phyloP scores from a whole-genome alignment of 1,140 invertebrate genomes.

The Laupala kohalensis region DNA sequence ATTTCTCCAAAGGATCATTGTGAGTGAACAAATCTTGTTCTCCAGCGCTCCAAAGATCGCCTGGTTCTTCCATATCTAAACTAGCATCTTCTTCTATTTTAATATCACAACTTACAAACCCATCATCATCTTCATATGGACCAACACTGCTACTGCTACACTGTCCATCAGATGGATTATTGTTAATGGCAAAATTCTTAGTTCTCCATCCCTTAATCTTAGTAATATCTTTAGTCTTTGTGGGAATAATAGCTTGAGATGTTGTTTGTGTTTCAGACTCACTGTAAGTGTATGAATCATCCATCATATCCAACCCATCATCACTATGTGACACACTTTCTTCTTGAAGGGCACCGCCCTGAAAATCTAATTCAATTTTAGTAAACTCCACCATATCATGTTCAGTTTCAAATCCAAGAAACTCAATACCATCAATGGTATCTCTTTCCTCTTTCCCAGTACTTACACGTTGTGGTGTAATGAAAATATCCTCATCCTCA shows the following conservation, averaged over 20 bases:
- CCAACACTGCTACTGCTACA: not conserved
- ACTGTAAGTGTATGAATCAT: not conserved
- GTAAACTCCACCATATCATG: constrained; percentile 14
- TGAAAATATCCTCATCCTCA: constrained; percentile 5
- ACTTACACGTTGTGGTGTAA: constrained; percentile 9
- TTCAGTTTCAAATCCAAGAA: constrained; percentile 13
- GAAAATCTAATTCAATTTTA: constrained; percentile 11
- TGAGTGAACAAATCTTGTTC: not conserved
- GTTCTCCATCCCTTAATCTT: constrained; percentile 19
- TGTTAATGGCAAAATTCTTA: constrained; percentile 15
- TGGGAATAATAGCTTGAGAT: constrained; percentile 14
- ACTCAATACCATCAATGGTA: constrained; percentile 13
- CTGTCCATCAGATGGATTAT: not conserved
- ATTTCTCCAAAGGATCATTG: not conserved
- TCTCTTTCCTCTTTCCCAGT: constrained; percentile 14
- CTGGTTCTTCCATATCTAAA: not conserved
- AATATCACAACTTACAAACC: constrained; percentile 10
- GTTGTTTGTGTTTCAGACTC: not conserved
- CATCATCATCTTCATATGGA: constrained; percentile 6
- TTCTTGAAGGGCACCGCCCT: not conserved
- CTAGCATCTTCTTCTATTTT: constrained; percentile 1
- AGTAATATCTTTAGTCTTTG: constrained; percentile 19
- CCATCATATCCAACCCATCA: constrained; percentile 7
- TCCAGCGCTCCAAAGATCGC: not conserved
- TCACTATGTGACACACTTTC: constrained; percentile 3